These are phyloP conservation scores for Mus pahari DNA, from an alignment of 2,113 vertebrate species.

Conservation along the genomic window DNA sequence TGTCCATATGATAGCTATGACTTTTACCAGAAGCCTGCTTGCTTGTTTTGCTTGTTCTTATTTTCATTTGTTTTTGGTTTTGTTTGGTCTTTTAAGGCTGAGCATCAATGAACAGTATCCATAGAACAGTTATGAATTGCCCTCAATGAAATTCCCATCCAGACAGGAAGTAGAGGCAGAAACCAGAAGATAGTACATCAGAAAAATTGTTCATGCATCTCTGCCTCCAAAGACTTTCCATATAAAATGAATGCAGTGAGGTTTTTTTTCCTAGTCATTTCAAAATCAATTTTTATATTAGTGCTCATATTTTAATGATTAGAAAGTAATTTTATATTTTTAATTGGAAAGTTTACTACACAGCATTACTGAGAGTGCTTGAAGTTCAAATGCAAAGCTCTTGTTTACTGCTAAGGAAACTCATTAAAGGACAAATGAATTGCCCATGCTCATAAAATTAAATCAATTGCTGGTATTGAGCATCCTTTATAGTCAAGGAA, in stretches of 20 bases:
- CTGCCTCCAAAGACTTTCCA: not conserved
- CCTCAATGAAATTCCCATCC: not conserved
- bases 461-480: slow-evolving; percentile 19
- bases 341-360: slow-evolving; percentile 53
- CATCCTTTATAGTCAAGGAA: slow-evolving; percentile 22
- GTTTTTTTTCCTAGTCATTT: slow-evolving; percentile 28
- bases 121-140: not conserved
- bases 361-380: slow-evolving; percentile 28
- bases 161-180: not conserved
- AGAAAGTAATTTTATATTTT: slow-evolving; percentile 12
- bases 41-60: not conserved
- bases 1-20: slow-evolving; percentile 22
- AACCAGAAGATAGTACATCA: not conserved
- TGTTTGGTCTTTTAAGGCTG: not conserved
- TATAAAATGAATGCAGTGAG: not conserved
- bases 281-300: slow-evolving; percentile 39
- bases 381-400: slow-evolving; percentile 35
- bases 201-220: not conserved
- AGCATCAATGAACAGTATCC: slow-evolving; percentile 38
- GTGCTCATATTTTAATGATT: slow-evolving; percentile 38
- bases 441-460: slow-evolving; percentile 43
- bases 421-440: slow-evolving; percentile 58
- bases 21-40: not conserved
- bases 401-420: slow-evolving; percentile 42
- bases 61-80: not conserved